Evolutionary conservation across 2,113 vertebrate genomes (phyloP), one percentile per base, ranked within the genome.

Genomic region (Aleadryas rufinucha): DNA sequence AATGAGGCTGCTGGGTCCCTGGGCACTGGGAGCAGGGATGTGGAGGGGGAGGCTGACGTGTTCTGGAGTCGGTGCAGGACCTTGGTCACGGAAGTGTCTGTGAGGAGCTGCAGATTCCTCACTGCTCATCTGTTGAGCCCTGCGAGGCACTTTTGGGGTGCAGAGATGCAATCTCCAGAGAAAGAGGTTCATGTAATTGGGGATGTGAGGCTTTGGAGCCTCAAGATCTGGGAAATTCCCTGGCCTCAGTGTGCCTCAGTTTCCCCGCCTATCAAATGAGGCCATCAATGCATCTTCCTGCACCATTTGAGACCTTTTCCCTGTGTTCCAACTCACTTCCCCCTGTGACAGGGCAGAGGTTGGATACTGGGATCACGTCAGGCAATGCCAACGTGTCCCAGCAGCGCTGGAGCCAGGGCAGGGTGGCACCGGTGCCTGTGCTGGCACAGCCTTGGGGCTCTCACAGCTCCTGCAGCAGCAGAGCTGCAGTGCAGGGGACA

Each of bases 61-160:
- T 15, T 50, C n/a, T 50, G 42, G 52, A 71, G 47, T 42, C 47
- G 20, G 21, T 13, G 42, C 23, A 54, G 84, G 35, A 27, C 66
- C 10, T 3, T 17, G 56, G 23, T 28, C 23, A 20, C 1, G 7
- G 45, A 26, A 53, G 17, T 19, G 60, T 22, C 60, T 0, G 1
- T 44, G 75, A 64, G 49, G 27, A 27, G 23, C 41, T 90, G 69
- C n/a, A 54, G 49, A n/a, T 35, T 8, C 49, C 50, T 78, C 50
- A 9, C 1, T 68, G 74, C 24, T 6, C 61, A 31, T 8, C 52
- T 78, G 56, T 50, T 45, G 70, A 68, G 65, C 33, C 31, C 74
- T 26, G 41, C 0, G 20, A 64, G 50, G 50, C 10, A 9, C 59
- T 82, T 87, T 11, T 37, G 54, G 53, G 72, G 10, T 28, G 37